Base-by-base conservation (phyloP, 2,113 vertebrate genomes). In the Sorex fumeus region DNA sequence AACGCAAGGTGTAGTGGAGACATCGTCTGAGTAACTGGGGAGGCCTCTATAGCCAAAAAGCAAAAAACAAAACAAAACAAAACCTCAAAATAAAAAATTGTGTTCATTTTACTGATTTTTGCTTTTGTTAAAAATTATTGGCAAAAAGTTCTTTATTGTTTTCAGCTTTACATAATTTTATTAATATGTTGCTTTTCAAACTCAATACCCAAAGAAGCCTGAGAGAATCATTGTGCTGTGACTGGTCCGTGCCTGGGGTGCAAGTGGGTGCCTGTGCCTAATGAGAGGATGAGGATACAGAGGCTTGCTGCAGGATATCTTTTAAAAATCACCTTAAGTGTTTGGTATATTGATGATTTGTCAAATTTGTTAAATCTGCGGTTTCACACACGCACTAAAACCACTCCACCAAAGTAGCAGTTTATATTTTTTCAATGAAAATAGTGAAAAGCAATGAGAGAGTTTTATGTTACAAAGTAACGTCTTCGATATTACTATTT, bases 41-140 rank as follows among this genome's bases (percentile, higher is more conserved):
- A 23, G 21, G 57, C 57, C 53, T 53, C 53, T 60, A 3, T 23
- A 60, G 57, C 57, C 4, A 23, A 60, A 60, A 50, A 50, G 13
- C 47, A 50, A 50, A 50, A 50, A 10, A 13, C 47, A 50, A 50
- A 50, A 40, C 40, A 40, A 40, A 40, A 40, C 40, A 40, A 40
- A 40, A 40, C 3, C 40, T 7, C 53, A 53, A 53, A 4, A 53
- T 53, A 1, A 13, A 53, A 53, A 53, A 53, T 6, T 64, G 89
- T 90, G n/a, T 36, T 81, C 88, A 45, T 95, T 87, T 95, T 91
- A 94, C 77, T 96, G 82, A 94, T 95, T 96, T 97, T 96, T 85
- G 86, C 89, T 85, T 83, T 93, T 84, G 40, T 91, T 91, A 94
- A 50, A 91, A 90, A 32, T 23, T 47, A 19, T 72, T 87, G 28